Evolutionary conservation across 2,797 vertebrate genomes (phyloP).

Genomic region (Schizopygopsis malacanthus): DNA sequence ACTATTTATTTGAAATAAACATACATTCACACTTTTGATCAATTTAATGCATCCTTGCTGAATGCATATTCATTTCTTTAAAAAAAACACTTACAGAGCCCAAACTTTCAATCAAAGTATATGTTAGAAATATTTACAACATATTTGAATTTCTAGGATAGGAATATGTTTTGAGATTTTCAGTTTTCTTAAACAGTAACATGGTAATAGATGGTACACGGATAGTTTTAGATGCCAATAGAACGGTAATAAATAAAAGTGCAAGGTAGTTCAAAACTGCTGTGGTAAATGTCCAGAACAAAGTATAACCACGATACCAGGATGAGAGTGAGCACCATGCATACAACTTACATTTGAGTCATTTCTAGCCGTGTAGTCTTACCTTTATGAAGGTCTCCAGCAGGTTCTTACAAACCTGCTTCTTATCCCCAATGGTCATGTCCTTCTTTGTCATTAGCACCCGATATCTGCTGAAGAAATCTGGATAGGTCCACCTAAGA

Average conservation of each 20-base stretch:
- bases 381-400: conserved; percentile 91
- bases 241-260: background rate
- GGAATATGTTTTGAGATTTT: background rate
- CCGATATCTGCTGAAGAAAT: conserved; percentile 92
- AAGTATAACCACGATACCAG: background rate
- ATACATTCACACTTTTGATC: background rate
- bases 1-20: background rate
- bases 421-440: conserved; percentile 81
- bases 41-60: background rate
- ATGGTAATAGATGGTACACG: background rate
- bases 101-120: background rate
- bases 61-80: background rate
- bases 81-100: background rate
- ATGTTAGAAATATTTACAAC: background rate
- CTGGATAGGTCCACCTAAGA: conserved; percentile 91
- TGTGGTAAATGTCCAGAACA: conserved; percentile 2
- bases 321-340: background rate
- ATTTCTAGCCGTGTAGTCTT: conserved; percentile 14
- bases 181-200: background rate
- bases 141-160: background rate
- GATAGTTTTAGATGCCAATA: background rate
- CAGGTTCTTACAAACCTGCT: conserved; percentile 83
- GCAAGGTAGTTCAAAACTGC: background rate
- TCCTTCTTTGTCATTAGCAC: conserved; percentile 89
- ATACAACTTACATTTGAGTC: background rate